A percentile compares a stretch with the other conserved stretches of the same genome.
phyloP scores from a whole-genome alignment of 2,888 invertebrate genomes.

The Aporophyla lueneburgensis region DNA sequence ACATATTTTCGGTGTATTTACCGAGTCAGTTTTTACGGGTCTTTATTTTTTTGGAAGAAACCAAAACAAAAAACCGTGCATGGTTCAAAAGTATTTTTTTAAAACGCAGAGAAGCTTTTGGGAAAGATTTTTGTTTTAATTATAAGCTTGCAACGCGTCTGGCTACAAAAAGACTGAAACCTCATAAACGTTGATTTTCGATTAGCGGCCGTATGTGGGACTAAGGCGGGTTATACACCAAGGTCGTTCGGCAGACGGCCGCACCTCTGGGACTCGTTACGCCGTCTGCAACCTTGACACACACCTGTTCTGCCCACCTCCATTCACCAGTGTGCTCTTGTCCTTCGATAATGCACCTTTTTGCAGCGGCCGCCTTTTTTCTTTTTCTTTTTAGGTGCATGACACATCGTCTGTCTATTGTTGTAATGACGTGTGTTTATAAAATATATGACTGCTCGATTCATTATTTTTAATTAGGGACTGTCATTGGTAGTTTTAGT shows the following conservation, averaged over 20 bases:
- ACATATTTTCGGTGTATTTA: conserved; percentile 24
- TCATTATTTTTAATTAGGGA: neutral
- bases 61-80: neutral
- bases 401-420: conserved; percentile 57
- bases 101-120: conserved; percentile 32
- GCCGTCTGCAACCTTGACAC: conserved; percentile 76
- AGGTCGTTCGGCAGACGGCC: conserved; percentile 69
- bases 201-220: conserved; percentile 65
- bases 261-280: conserved; percentile 69
- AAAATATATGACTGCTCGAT: conserved; percentile 28
- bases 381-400: conserved; percentile 22
- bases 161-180: conserved; percentile 47
- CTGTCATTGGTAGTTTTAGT: neutral
- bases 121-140: conserved; percentile 47
- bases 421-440: conserved; percentile 37
- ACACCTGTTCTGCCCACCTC: conserved; percentile 73
- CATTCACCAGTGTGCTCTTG: conserved; percentile 64
- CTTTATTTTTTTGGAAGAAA: conserved; percentile 16
- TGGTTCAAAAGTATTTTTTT: conserved; percentile 28
- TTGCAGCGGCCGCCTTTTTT: conserved; percentile 48
- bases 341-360: conserved; percentile 63
- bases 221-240: conserved; percentile 65
- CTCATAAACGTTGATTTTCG: conserved; percentile 62
- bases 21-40: conserved; percentile 27
- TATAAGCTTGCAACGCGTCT: conserved; percentile 48